Evolutionary conservation across 1,140 invertebrate species (phyloP), one percentile per base, ranked within the genome.

Genomic region (Zeugodacus cucurbitae): DNA sequence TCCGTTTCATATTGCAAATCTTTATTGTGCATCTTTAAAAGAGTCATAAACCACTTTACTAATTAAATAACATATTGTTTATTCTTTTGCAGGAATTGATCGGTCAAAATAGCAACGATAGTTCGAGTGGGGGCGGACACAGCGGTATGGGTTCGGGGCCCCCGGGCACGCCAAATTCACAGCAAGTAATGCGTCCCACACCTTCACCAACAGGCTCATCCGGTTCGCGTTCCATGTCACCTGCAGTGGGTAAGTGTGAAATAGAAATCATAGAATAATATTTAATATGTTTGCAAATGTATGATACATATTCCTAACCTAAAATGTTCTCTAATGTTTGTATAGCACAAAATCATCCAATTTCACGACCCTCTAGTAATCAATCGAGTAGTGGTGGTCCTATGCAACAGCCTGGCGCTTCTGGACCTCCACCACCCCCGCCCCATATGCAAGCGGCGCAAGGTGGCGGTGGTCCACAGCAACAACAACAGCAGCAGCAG

Each of bases 171-270:
- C 96, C 96, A 89, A 96, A 96, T 94, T 96, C 95, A 88, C 95
- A 93, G 78, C 92, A 93, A 87, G 92, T 93, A 58, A 96, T 98
- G 95, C 96, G 98, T 94, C 97, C 97, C 89, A 97, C 97, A 91
- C 97, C 98, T 91, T 98, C 98, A 91, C 98, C 98, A 90, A 98
- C 97, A 92, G 97, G 98, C 92, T 98, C 97, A 91, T 93, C 93
- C 91, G 97, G 98, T 93, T 98, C 98, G 91, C 96, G 98, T 94
- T 98, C 98, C 93, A 98, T 98, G 97, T 98, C 98, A 94, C 98
- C 98, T 92, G 98, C 98, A 94, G 97, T 98, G 93, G 97, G 97
- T 98, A 93, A 96, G 97, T 95, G 90, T 3, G 41, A 22, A 17
- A 78, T 11, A 17, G 14, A 58, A 57, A 32, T 14, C 22, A 86